Base-by-base conservation (phyloP, 2,113 vertebrate genomes). In the Pampusana beccarii region DNA sequence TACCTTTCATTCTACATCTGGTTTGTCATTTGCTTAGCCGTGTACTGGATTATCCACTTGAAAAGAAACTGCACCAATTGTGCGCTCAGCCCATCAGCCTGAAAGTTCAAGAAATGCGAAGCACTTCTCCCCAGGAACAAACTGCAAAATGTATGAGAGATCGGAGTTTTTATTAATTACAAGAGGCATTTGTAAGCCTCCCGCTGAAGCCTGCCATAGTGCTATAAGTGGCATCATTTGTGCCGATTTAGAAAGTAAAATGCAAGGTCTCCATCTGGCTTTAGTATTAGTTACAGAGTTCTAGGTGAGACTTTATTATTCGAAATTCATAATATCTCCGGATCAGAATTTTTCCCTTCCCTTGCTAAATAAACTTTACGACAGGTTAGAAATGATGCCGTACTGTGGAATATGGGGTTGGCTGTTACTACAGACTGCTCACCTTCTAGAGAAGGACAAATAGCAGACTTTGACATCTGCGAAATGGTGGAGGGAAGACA, bases 61-160 rank as follows among this genome's bases (percentile, higher is more conserved):
- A 46, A 92, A 94, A 93, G 60, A 57, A 54, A 42, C 85, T 57
- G 46, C 48, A 86, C n/a, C 25, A 19, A 69, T 80, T 92, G 28
- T 72, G 48, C 4, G 31, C 28, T 84, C 69, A 89, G 51, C 28
- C 75, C 53, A 67, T 88, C 86, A 86, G 9, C 28, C 65, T 81
- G 34, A 29, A 93, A 96, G 75, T 95, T 84, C 88, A 94, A 48
- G 86, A 92, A 84, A n/a, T 85, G 36, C 1, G 18, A 94, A 93
- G 65, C 75, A 57, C 53, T 80, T 94, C 79, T 93, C 93, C 56
- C 57, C n/a, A 2, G 80, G 57, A 79, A 54, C 18, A 71, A 83
- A 79, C 50, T 31, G 31, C 2, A 14, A 92, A 96, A 91, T 66
- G n/a, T 48, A 65, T 90, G 92, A 10, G 13, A 78, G 44, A 91